phyloP scores from a whole-genome alignment of 2,113 vertebrate genomes.

The Brienomyrus brachyistius region DNA sequence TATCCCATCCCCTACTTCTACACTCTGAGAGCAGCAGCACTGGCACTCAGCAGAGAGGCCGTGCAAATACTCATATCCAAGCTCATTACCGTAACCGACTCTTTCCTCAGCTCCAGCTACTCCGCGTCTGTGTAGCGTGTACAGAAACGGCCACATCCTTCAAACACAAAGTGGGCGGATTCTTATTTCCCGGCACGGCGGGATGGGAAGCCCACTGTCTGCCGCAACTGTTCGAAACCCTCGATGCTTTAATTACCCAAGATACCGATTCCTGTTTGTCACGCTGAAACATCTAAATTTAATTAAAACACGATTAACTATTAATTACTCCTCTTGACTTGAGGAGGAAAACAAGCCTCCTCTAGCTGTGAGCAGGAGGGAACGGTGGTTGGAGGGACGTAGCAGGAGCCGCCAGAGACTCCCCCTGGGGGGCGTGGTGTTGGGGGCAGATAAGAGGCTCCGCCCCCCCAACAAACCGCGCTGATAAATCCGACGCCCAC shows the following conservation, averaged over 20 bases:
- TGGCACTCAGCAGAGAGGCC: not conserved
- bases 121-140: not conserved
- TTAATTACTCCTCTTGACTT: not conserved
- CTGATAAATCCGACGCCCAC: not conserved
- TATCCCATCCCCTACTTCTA: not conserved
- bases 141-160: not conserved
- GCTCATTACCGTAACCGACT: too few relatives aligned
- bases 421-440: not conserved
- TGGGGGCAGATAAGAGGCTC: not conserved
- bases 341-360: not conserved
- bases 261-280: not conserved
- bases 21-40: not conserved
- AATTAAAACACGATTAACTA: slow-evolving; percentile 9
- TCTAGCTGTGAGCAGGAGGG: not conserved
- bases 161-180: not conserved
- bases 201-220: not conserved
- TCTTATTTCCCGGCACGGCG: not conserved
- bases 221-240: not conserved
- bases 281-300: slow-evolving; percentile 7
- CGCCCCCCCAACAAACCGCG: too few relatives aligned
- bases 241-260: not conserved
- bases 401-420: not conserved
- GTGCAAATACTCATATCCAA: not conserved
- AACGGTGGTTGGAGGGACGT: not conserved
- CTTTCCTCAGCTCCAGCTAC: not conserved